Evolutionary conservation across 2,888 invertebrate species (phyloP).

Genomic region (Blastobasis adustella): DNA sequence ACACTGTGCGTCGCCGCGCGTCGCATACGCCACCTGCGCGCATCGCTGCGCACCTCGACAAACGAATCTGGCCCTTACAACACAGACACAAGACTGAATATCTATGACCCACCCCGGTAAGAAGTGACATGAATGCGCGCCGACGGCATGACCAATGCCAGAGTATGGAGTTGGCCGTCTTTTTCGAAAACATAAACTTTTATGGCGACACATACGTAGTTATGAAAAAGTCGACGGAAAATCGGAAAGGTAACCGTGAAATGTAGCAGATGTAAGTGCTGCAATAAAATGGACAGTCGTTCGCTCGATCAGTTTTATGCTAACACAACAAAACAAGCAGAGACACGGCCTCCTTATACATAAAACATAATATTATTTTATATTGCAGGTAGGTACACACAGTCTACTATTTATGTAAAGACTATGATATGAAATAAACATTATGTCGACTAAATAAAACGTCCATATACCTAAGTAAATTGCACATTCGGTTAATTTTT

Average conservation of each 20-base stretch:
- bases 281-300: slow-evolving; percentile 30
- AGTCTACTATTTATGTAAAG: too few relatives aligned
- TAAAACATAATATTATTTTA: too few relatives aligned
- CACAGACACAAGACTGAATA: slow-evolving; percentile 17
- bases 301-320: slow-evolving; percentile 14
- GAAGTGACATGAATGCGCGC: slow-evolving; percentile 35
- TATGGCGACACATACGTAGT: slow-evolving; percentile 38
- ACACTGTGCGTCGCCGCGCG: slow-evolving; percentile 34
- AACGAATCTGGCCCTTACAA: slow-evolving; percentile 16
- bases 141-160: slow-evolving; percentile 62
- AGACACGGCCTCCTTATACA: too few relatives aligned
- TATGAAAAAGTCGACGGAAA: slow-evolving; percentile 54
- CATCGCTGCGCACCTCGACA: slow-evolving; percentile 12
- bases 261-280: slow-evolving; percentile 57
- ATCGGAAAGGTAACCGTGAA: slow-evolving; percentile 67
- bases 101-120: slow-evolving; percentile 13
- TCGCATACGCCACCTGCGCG: slow-evolving; percentile 43
- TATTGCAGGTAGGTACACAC: too few relatives aligned
- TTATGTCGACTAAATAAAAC: too few relatives aligned
- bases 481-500: too few relatives aligned
- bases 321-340: too few relatives aligned
- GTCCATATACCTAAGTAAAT: too few relatives aligned
- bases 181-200: slow-evolving; percentile 61
- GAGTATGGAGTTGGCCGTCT: slow-evolving; percentile 44
- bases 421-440: too few relatives aligned